Conservation (phyloP, 2,888 invertebrate species). For the Busseola fusca region DNA sequence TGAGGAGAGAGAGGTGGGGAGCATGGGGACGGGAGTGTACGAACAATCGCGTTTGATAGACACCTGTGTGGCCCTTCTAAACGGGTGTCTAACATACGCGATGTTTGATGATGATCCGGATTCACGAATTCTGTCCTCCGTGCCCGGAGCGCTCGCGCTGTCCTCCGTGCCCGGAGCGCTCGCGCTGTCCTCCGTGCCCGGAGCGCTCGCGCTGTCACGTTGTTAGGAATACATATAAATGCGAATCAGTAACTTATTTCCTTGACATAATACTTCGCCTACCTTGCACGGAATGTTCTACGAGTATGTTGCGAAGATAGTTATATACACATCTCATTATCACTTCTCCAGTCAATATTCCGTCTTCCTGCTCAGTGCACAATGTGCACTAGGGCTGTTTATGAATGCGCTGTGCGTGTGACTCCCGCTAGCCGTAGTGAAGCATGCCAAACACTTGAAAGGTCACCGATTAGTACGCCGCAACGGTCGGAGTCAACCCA, state of each 20-base stretch:
- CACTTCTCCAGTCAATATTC: slow-evolving; percentile 23
- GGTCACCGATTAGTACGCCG: slow-evolving; percentile 50
- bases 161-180: slow-evolving; percentile 1
- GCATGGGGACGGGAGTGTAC: too few relatives aligned
- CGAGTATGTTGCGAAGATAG: too few relatives aligned
- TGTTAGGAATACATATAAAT: not conserved
- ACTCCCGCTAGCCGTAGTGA: slow-evolving; percentile 31
- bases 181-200: slow-evolving; percentile 2
- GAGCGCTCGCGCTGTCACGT: not conserved
- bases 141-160: not conserved
- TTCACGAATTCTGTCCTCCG: not conserved
- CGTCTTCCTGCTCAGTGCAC: slow-evolving; percentile 5
- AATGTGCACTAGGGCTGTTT: slow-evolving; percentile 30
- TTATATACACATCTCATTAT: not conserved
- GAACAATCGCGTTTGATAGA: not conserved
- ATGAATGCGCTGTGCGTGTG: slow-evolving; percentile 49
- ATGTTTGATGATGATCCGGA: not conserved
- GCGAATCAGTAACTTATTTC: not conserved
- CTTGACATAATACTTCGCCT: not conserved
- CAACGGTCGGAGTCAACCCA: slow-evolving; percentile 13
- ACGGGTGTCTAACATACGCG: too few relatives aligned
- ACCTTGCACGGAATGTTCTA: not conserved
- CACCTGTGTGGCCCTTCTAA: too few relatives aligned
- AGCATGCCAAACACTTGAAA: slow-evolving; percentile 39
- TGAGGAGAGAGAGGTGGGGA: too few relatives aligned